Evolutionary conservation across 2,888 invertebrate genomes (phyloP), one percentile per base, ranked within the genome.

Genomic region (Isoperla grammatica): DNA sequence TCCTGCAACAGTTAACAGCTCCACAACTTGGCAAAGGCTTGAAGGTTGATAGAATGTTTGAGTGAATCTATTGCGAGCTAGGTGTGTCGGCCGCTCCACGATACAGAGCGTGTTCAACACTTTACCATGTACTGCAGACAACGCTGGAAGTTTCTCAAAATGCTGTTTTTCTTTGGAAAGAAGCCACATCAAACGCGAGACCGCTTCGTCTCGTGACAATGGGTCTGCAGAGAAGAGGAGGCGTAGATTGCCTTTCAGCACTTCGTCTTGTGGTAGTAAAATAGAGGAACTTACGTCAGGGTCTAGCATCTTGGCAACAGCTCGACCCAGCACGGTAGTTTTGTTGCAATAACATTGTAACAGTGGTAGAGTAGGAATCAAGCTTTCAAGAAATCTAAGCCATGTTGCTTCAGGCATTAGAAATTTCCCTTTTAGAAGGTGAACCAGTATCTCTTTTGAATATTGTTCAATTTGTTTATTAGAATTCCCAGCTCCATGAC

Each of bases 271-370:
- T 0, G 84, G 79, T 50, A 86, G 74, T 37, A 79, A 77, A 75
- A 85, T 78, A 61, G 78, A 77, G 48, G 78, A 75, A 1, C 82
- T 82, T 68, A 82, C 78, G 64, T 86, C 85, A 0, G 79, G 78
- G 70, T 87, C 85, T 13, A 85, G 71, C 19, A 86, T 80, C 68
- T 81, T 81, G 63, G 83, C 77, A 50, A 87, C 75, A 1, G 82
- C 79, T 70, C 82, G 78, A 0, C 86, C 86, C 71, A 79, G 65
- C 60, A 73, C 45, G 11, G 70, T 79, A 70, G 66, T 78, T 74
- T 73, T 80, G 72, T 66, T 77, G 0, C 81, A 80, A 65, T 81
- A 78, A 15, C 82, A 82, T 54, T 83, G 80, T 50, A 87, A 69
- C 49, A 86, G 71, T 0, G 86, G 84, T 42, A 86, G 69, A 0